These are phyloP conservation scores for Euphonia xanthogaster DNA, from an alignment of 2,797 vertebrate species.

Conservation along the genomic window DNA sequence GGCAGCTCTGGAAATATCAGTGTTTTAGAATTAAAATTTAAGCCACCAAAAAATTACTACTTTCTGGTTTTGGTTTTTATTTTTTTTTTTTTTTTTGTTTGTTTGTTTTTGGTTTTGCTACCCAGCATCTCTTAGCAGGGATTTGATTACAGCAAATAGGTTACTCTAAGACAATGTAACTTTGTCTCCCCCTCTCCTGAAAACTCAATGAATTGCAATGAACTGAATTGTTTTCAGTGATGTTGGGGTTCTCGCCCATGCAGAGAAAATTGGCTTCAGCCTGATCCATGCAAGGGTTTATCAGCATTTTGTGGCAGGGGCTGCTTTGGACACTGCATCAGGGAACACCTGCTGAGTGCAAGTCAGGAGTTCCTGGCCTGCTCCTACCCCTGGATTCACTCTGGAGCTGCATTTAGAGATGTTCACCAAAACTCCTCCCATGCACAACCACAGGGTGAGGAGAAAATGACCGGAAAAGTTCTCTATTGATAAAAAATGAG, in stretches of 20 bases:
- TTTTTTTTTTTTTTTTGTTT: background rate
- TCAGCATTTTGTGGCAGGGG: background rate
- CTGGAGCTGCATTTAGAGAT: background rate
- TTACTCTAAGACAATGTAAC: background rate
- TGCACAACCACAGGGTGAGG: rapidly evolving
- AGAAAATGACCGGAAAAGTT: background rate
- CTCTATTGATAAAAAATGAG: background rate
- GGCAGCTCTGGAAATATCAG: background rate
- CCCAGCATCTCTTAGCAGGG: background rate
- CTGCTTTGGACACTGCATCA: background rate
- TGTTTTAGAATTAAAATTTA: background rate
- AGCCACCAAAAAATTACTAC: background rate
- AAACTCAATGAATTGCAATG: background rate
- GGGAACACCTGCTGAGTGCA: background rate
- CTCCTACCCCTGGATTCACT: background rate
- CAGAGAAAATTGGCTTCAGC: background rate
- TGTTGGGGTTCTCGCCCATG: background rate
- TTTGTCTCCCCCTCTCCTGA: background rate
- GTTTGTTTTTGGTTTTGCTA: too few species aligned
- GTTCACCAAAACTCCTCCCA: background rate
- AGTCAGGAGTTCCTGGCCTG: background rate
- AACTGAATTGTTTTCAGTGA: background rate
- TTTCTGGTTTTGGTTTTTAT: background rate
- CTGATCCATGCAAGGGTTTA: background rate
- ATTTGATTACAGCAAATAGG: background rate